Percentiles rank a stretch among this genome's conserved stretches.
These are phyloP conservation scores for Stenopsyche tienmushanensis DNA, from an alignment of 1,140 invertebrate species.

Conservation along the genomic window DNA sequence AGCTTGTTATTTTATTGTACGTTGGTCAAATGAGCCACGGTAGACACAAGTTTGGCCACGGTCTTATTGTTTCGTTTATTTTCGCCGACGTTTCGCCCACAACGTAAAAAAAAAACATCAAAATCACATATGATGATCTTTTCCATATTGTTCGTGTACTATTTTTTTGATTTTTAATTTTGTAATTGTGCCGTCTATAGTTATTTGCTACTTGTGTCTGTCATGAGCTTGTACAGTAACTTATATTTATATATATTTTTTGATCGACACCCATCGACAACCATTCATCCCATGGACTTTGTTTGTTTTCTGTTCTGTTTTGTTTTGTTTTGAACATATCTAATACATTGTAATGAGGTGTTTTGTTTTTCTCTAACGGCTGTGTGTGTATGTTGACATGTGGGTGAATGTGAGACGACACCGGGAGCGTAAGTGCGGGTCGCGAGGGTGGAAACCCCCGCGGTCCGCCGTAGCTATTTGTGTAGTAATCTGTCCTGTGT, in stretches of 20 bases:
- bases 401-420: constrained; percentile 19
- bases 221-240: constrained; percentile 49
- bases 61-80: constrained; percentile 4
- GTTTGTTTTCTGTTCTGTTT: constrained; percentile 33
- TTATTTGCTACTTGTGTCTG: constrained; percentile 60
- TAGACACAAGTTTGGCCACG: constrained; percentile 36
- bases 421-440: constrained; percentile 10
- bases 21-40: constrained; percentile 33
- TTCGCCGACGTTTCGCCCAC: constrained; percentile 6
- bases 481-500: constrained; percentile 71
- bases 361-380: constrained; percentile 20
- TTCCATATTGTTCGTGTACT: constrained; percentile 12
- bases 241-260: constrained; percentile 25
- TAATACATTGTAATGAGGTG: constrained; percentile 37
- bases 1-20: constrained; percentile 12
- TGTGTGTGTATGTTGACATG: constrained; percentile 19
- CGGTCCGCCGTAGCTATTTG: constrained; percentile 60
- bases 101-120: neutral
- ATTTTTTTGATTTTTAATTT: constrained; percentile 26
- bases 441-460: constrained; percentile 44
- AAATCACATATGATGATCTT: constrained; percentile 16
- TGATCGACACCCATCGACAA: constrained; percentile 33
- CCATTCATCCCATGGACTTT: constrained; percentile 36
- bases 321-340: constrained; percentile 26
- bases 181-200: constrained; percentile 42